Evolutionary conservation across 2,888 invertebrate genomes (phyloP).

Genomic region (Podotricha telesiphe): DNA sequence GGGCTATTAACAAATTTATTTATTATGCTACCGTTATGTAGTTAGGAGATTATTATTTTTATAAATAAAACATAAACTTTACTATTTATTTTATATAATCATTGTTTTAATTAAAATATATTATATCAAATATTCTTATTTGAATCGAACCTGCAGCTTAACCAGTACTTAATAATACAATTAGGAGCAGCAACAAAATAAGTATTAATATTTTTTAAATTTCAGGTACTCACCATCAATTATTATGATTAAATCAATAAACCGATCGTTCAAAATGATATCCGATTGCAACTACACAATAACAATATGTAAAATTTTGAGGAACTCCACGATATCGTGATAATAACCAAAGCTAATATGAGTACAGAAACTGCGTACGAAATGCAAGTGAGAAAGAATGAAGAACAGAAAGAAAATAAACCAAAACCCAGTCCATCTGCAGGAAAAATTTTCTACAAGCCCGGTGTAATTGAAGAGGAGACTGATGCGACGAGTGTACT

Average conservation of each 20-base stretch:
- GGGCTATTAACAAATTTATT: too few species aligned
- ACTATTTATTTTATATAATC: too few species aligned
- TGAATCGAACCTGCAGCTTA: too few species aligned
- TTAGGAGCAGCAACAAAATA: too few species aligned
- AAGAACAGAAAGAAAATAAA: conserved; percentile 53
- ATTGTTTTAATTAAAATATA: too few species aligned
- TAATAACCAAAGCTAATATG: conserved; percentile 49
- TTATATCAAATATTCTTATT: too few species aligned
- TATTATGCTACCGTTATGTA: too few species aligned
- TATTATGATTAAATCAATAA: conserved; percentile 36
- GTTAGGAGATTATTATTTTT: too few species aligned
- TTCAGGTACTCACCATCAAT: conserved; percentile 42
- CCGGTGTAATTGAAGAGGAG: conserved; percentile 73
- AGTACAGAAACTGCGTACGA: conserved; percentile 65
- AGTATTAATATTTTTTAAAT: conserved; percentile 12
- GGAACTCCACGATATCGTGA: conserved; percentile 57
- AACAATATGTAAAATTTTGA: conserved; percentile 23
- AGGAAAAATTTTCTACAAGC: conserved; percentile 79
- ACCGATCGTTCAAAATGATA: conserved; percentile 34
- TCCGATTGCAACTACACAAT: conserved; percentile 33
- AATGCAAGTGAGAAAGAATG: conserved; percentile 67
- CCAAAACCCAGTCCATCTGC: conserved; percentile 61
- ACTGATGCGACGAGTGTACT: conserved; percentile 79
- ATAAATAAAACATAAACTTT: too few species aligned
- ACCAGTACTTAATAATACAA: too few species aligned